Conservation (phyloP, 1,140 invertebrate species). For the Drosophila sturtevanti region DNA sequence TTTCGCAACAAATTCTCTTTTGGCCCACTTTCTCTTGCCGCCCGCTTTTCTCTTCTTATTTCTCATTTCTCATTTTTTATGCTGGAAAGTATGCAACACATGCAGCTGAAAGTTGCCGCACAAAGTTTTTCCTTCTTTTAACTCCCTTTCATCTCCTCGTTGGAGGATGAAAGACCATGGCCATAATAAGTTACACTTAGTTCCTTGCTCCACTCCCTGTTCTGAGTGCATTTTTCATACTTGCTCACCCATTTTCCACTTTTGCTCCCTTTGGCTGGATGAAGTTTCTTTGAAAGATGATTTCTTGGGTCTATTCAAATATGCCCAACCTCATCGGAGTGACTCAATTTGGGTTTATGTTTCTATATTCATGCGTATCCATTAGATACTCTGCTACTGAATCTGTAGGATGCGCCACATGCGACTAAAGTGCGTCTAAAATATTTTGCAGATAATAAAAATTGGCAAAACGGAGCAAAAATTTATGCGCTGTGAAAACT, state of each 20-base stretch:
- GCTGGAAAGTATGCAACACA: constrained; percentile 55
- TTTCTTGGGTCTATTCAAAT: constrained; percentile 41
- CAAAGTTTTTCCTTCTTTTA: constrained; percentile 43
- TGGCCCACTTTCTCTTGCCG: constrained; percentile 12
- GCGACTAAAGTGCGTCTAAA: constrained; percentile 36
- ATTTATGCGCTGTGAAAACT: constrained; percentile 57
- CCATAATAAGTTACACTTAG: constrained; percentile 54
- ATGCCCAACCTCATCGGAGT: constrained; percentile 32
- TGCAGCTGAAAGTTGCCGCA: constrained; percentile 61
- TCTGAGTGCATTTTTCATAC: constrained; percentile 48
- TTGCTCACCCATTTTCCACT: constrained; percentile 32
- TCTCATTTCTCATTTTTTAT: constrained; percentile 27
- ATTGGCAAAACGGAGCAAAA: constrained; percentile 41
- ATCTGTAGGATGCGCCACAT: constrained; percentile 29
- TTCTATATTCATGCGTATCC: constrained; percentile 22
- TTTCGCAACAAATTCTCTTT: constrained; percentile 33
- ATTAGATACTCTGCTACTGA: constrained; percentile 24
- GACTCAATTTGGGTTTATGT: constrained; percentile 51
- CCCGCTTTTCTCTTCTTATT: too few relatives aligned
- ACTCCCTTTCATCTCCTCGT: neutral
- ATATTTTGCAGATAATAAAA: constrained; percentile 72
- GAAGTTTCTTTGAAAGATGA: constrained; percentile 26
- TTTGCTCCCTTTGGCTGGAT: neutral
- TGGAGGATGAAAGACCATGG: neutral
- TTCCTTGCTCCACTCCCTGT: neutral